Conservation (phyloP, 2,113 vertebrate species). For the Hippocampus comes region DNA sequence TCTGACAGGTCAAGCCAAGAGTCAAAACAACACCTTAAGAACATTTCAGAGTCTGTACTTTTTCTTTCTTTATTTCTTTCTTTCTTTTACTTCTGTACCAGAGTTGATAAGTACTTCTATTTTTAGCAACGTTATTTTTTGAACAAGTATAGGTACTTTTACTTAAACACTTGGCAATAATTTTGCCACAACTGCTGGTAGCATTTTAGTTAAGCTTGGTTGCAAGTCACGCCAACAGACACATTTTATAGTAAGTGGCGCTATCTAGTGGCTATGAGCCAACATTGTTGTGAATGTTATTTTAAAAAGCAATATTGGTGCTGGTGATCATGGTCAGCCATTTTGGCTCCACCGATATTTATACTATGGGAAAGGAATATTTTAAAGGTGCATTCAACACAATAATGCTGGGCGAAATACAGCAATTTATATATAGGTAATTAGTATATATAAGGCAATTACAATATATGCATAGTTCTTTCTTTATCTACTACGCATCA, state of each 20-base stretch:
- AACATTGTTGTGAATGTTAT: background rate
- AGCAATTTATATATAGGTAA: background rate
- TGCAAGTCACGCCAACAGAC: background rate
- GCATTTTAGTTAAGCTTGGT: background rate
- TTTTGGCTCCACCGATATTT: slow-evolving; percentile 30
- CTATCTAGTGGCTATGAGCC: slow-evolving; percentile 47
- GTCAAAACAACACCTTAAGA: no score
- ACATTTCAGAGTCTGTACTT: background rate
- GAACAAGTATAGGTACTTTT: no score
- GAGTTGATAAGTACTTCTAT: background rate
- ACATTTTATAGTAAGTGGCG: slow-evolving; percentile 8
- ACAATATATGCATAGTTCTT: background rate
- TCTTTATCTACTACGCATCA: background rate
- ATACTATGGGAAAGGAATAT: background rate
- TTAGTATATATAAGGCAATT: background rate
- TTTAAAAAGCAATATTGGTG: background rate
- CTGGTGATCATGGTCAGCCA: slow-evolving; percentile 48
- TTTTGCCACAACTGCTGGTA: background rate
- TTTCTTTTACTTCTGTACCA: background rate
- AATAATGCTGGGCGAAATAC: background rate
- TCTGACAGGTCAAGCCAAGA: no score
- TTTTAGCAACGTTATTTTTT: background rate
- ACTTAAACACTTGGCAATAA: background rate
- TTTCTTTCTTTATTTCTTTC: background rate
- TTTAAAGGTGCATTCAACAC: background rate